These are phyloP conservation scores for Poeciliopsis paucimaculata DNA, from an alignment of 2,797 vertebrate species.

Conservation along the genomic window DNA sequence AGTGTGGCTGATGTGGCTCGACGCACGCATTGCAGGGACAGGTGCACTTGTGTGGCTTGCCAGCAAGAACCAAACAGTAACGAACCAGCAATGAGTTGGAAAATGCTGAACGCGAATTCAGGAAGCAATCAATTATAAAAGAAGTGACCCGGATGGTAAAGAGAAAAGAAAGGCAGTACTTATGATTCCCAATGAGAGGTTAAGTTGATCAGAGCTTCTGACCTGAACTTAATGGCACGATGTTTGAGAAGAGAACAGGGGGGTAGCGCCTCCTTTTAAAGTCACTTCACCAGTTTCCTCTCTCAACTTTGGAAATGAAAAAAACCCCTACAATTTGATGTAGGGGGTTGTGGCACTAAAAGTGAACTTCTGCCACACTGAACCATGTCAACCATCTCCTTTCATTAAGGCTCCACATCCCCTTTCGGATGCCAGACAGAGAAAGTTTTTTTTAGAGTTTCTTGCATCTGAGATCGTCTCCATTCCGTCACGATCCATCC, in stretches of 20 bases:
- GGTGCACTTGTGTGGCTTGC: not conserved
- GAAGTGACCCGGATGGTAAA: not conserved
- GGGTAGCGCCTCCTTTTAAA: not conserved
- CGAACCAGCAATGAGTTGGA: not conserved
- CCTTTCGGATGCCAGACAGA: not conserved
- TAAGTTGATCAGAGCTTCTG: not conserved
- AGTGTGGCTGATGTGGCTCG: not conserved
- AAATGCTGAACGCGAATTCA: not conserved
- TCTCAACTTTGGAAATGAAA: no score
- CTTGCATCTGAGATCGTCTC: not conserved
- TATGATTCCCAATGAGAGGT: not conserved
- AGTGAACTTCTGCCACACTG: not conserved
- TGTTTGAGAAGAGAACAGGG: not conserved
- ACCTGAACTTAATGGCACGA: not conserved
- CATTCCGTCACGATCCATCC: not conserved
- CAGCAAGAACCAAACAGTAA: not conserved
- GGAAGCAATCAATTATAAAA: not conserved
- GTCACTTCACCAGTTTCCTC: no score
- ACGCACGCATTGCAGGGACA: not conserved
- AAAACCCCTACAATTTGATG: no score
- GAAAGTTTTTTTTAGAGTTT: no score
- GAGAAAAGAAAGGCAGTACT: not conserved
- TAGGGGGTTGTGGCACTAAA: no score
- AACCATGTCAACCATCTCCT: not conserved
- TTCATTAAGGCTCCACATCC: not conserved